Base-by-base conservation (phyloP, 2,888 invertebrate species). In the Eudemis profundana region DNA sequence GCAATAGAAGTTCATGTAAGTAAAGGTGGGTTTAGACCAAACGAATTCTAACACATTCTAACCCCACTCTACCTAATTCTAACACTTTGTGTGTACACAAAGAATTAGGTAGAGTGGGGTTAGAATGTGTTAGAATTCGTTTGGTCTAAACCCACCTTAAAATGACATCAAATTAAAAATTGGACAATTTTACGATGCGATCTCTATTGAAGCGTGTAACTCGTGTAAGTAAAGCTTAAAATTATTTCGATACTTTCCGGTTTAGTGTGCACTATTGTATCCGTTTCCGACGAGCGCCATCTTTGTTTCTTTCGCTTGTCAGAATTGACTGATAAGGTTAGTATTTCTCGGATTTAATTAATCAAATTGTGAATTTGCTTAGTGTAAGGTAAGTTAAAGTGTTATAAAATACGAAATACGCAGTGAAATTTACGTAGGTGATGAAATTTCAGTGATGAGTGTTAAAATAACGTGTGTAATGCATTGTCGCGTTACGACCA, bases 221-320 rank as follows among this genome's bases (percentile, higher is more conserved):
- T 27, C 19, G n/a, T 51, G 33, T 17, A 51, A 17, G 12, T 8
- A 1, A 10, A 19, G 15, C 33, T 33, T 33, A 33, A 10, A 1
- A 4, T 56, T 10, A 21, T 61, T 4, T 0, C 40, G 40, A 21
- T 56, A 17, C 38, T 40, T 36, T 12, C 17, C 40, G 61, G 44
- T 66, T 40, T 14, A 27, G 27, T 17, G n/a, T 42, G 14, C 61
- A 47, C 56, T 56, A 47, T 14, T 12, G 63, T 64, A 69, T 70
- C 74, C 72, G 72, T 75, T 83, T 84, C 82, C 78, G 74, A 71
- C 77, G 8, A 27, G 76, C 74, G 78, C 89, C 91, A 90, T 89
- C 73, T 84, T 86, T 88, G 85, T 89, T 90, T 90, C 88, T 90
- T 90, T 91, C 79, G 80, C 82, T 85, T 91, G 90, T 90, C 90